Base-by-base conservation (phyloP, 2,888 invertebrate species). In the Hirtodrosophila trivittata region DNA sequence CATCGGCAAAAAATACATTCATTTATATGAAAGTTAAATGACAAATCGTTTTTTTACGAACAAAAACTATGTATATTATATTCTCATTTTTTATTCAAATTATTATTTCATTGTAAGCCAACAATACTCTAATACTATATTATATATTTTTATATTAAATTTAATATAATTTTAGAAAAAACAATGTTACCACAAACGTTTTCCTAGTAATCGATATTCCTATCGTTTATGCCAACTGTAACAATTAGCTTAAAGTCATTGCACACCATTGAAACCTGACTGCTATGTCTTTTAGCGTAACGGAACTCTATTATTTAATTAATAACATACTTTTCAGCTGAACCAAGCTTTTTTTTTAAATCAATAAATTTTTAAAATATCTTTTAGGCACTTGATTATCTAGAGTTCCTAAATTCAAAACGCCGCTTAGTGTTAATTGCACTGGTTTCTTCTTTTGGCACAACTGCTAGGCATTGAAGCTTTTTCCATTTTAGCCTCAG, bases 361-460 rank as follows among this genome's bases (percentile, higher is more conserved):
- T 32, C 0, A 12, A 35, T 12, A n/a, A 6, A 8, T 37, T 39
- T 26, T 38, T 14, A 2, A 33, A 43, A 30, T 25, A 49, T 75
- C 69, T 75, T 75, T 51, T 69, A 54, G 70, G 70, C 57, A 26
- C 28, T 0, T n/a, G 8, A 7, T 32, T 9, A 10, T 10, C 7
- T 16, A 0, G 4, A 12, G 10, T 10, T 10, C 26, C 12, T 9
- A 6, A 30, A 37, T 18, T 10, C 0, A 25, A 52, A 59, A 16
- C 41, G 14, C 41, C 32, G 67, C 66, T 66, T 72, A 41, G 45
- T 9, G 21, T 35, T 5, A 6, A 51, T 14, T 52, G 25, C 21
- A 5, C 18, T 21, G 6, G n/a, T 18, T 9, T 26, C 18, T 32
- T 18, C 12, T 8, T 25, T 25, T n/a, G 30, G 2, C 41, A 32